These are phyloP conservation scores for Turnix velox DNA, from an alignment of 2,113 vertebrate species.

Conservation along the genomic window DNA sequence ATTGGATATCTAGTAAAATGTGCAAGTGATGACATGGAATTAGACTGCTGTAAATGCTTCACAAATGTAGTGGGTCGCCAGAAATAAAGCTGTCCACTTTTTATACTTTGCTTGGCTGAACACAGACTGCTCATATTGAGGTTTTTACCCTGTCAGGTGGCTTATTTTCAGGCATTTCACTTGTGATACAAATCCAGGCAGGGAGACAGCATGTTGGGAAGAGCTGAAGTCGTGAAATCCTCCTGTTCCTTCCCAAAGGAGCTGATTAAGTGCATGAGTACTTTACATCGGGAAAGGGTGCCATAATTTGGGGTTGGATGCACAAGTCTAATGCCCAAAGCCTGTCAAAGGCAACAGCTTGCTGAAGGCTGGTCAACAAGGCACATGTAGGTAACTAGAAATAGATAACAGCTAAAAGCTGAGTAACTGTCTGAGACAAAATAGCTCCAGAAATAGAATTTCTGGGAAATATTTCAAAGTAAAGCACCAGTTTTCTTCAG, in stretches of 20 bases:
- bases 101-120: neutral
- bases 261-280: neutral
- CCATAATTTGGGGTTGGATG: neutral
- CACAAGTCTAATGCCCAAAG: neutral
- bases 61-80: neutral
- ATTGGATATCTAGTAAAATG: neutral
- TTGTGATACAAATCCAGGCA: neutral
- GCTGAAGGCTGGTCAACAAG: neutral
- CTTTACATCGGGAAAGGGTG: neutral
- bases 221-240: neutral
- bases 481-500: neutral
- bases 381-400: neutral
- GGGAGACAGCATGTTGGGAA: neutral
- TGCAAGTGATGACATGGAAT: neutral
- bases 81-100: neutral
- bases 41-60: slow-evolving; percentile 9
- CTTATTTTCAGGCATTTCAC: neutral
- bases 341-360: neutral
- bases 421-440: neutral
- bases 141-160: neutral
- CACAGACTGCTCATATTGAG: neutral
- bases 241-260: neutral
- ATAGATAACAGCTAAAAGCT: neutral
- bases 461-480: neutral
- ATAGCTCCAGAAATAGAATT: neutral